Evolutionary conservation across 1,140 invertebrate species (phyloP).

Genomic region (Lanistes nyassanus): DNA sequence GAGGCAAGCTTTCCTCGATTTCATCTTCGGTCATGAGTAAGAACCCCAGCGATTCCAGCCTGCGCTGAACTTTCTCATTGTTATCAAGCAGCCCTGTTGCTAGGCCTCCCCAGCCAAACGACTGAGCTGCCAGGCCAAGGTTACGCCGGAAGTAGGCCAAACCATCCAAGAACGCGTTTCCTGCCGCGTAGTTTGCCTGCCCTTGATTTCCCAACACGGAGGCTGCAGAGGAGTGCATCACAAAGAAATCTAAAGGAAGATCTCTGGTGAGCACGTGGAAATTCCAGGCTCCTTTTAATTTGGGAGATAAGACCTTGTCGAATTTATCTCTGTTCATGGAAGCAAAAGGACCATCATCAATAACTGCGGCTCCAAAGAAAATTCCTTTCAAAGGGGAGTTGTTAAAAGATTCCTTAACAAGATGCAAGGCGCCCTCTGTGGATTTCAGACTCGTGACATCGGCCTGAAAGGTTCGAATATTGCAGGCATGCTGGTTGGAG

Average conservation of each 20-base stretch:
- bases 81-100: slow-evolving; percentile 35
- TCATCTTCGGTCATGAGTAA: slow-evolving; percentile 21
- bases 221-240: slow-evolving; percentile 48
- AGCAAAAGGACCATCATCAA: neutral
- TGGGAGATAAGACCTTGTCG: slow-evolving; percentile 35
- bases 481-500: neutral
- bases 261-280: slow-evolving; percentile 43
- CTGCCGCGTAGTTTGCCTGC: slow-evolving; percentile 47
- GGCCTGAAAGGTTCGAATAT: neutral
- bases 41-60: slow-evolving; percentile 29
- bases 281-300: slow-evolving; percentile 54
- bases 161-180: slow-evolving; percentile 46
- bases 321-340: slow-evolving; percentile 38
- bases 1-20: slow-evolving; percentile 26
- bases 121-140: slow-evolving; percentile 36
- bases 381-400: neutral
- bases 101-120: slow-evolving; percentile 48
- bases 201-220: slow-evolving; percentile 44
- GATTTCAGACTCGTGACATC: neutral
- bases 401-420: neutral
- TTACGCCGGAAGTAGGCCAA: slow-evolving; percentile 40
- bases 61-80: slow-evolving; percentile 17
- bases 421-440: no score
- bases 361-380: slow-evolving; percentile 2
- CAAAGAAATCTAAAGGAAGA: slow-evolving; percentile 45